A percentile compares a stretch with the other conserved stretches of the same genome.
Evolutionary conservation across 2,797 vertebrate species (phyloP).

Genomic region (Acridotheres tristis): DNA sequence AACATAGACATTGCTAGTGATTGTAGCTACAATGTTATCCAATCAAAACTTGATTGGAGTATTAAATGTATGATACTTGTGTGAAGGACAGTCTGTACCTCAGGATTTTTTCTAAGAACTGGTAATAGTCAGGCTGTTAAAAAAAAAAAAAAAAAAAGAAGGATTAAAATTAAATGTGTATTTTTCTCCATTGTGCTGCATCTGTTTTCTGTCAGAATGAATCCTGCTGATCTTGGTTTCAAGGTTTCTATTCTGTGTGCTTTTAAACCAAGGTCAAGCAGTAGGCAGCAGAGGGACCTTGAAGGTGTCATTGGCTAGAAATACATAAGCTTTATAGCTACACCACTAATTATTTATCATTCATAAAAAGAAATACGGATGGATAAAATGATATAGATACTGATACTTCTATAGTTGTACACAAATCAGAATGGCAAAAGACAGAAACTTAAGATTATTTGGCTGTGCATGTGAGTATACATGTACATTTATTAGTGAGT

Average conservation of each 20-base stretch:
- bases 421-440: not conserved
- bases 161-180: slow-evolving; percentile 70
- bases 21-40: not conserved
- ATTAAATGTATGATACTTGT: slow-evolving; percentile 39
- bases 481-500: not conserved
- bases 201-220: slow-evolving; percentile 81
- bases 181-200: slow-evolving; percentile 72
- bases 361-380: slow-evolving; percentile 66
- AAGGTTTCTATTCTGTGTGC: slow-evolving; percentile 81
- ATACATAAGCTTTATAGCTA: slow-evolving; percentile 80
- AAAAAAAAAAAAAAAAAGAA: not conserved
- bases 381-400: slow-evolving; percentile 32
- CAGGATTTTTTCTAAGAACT: slow-evolving; percentile 50
- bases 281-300: slow-evolving; percentile 81
- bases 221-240: slow-evolving; percentile 81
- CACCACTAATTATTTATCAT: slow-evolving; percentile 81
- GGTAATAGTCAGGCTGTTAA: slow-evolving; percentile 55
- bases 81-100: slow-evolving; percentile 62
- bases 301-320: slow-evolving; percentile 82
- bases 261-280: slow-evolving; percentile 82
- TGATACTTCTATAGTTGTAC: not conserved
- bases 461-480: not conserved
- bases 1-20: not conserved
- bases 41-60: not conserved
- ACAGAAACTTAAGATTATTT: not conserved